These are phyloP conservation scores for Gallinago paraguaiae DNA, from an alignment of 2,113 vertebrate genomes.

Conservation along the genomic window DNA sequence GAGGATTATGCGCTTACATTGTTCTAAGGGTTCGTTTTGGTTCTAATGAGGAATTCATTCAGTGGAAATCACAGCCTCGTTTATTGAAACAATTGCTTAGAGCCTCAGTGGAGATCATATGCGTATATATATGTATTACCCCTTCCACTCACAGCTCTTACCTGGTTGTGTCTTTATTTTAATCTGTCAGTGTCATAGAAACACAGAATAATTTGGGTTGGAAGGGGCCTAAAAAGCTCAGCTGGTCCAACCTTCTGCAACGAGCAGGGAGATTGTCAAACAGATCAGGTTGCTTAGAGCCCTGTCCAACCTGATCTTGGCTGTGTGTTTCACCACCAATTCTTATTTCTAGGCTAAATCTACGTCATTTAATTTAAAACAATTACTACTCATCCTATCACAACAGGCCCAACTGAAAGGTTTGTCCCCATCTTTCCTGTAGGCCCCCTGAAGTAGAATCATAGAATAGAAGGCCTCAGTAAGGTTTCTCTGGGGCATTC, in stretches of 20 bases:
- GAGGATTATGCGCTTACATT: too few species aligned
- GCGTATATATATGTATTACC: rapidly evolving
- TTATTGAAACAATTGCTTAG: background rate
- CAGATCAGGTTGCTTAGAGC: background rate
- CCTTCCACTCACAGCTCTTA: background rate
- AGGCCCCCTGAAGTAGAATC: background rate
- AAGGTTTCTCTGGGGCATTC: background rate
- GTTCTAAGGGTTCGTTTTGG: background rate
- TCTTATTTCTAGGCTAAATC: background rate
- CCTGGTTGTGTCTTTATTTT: background rate
- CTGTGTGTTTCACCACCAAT: background rate
- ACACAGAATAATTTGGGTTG: background rate
- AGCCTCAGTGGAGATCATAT: rapidly evolving
- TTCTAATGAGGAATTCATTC: background rate
- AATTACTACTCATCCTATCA: background rate
- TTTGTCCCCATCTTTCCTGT: background rate
- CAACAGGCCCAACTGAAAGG: background rate
- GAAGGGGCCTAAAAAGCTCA: background rate
- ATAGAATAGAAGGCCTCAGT: background rate
- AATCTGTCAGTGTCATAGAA: background rate
- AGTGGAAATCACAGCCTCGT: background rate
- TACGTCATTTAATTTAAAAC: background rate
- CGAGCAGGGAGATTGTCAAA: background rate
- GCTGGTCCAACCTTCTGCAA: background rate
- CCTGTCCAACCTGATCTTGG: background rate